Evolutionary conservation across 2,888 invertebrate species (phyloP).

Genomic region (Thecocarcelia acutangulata): DNA sequence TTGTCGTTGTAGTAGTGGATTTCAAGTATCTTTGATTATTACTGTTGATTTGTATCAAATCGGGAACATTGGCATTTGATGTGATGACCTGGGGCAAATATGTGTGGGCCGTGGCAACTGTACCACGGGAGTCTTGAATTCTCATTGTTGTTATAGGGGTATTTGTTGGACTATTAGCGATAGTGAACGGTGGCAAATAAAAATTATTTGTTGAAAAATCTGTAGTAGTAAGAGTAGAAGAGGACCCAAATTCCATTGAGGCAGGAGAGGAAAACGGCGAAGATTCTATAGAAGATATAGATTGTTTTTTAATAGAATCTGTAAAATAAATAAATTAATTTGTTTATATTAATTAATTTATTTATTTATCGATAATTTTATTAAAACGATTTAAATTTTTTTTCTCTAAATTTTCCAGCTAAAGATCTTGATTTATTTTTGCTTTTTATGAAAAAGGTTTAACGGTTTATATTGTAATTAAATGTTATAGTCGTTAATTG

Average conservation of each 20-base stretch:
- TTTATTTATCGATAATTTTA: too few species aligned
- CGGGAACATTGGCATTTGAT: conserved; percentile 58
- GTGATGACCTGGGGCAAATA: conserved; percentile 53
- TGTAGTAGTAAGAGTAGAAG: conserved; percentile 46
- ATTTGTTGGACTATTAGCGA: conserved; percentile 59
- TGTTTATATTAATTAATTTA: too few species aligned
- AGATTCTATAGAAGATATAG: conserved; percentile 78
- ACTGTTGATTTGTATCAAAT: conserved; percentile 72
- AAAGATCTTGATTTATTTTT: too few species aligned
- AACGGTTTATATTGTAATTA: too few species aligned
- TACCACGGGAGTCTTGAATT: conserved; percentile 48
- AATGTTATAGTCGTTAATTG: too few species aligned
- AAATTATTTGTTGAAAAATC: conserved; percentile 58
- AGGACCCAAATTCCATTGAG: conserved; percentile 75
- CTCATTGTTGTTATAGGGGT: conserved; percentile 49
- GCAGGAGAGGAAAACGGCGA: conserved; percentile 80
- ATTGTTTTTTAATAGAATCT: conserved; percentile 74
- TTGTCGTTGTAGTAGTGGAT: conserved; percentile 54
- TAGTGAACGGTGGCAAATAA: conserved; percentile 57
- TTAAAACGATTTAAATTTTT: too few species aligned
- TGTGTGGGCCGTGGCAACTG: conserved; percentile 47
- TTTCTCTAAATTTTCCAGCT: too few species aligned
- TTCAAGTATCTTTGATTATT: conserved; percentile 66
- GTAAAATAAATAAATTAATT: conserved; percentile 56
- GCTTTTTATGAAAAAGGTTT: too few species aligned